phyloP scores from a whole-genome alignment of 2,888 invertebrate genomes.

The Pardosa pseudoannulata region DNA sequence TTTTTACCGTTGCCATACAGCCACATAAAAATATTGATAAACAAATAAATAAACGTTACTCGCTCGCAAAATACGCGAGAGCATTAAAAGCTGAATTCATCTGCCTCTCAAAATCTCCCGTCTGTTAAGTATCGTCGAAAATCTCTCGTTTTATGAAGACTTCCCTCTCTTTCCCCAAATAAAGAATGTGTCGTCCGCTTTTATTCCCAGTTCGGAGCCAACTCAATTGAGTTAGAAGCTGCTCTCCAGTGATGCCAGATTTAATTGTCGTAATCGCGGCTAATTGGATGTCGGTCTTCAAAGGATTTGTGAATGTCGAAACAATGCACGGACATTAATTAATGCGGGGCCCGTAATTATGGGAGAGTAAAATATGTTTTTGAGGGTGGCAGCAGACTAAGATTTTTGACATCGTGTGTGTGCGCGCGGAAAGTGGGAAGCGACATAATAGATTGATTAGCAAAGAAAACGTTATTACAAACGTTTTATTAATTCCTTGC shows the following conservation, averaged over 20 bases:
- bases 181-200: background rate
- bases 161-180: background rate
- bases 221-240: slow-evolving; percentile 1
- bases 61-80: background rate
- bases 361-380: background rate
- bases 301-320: background rate
- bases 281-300: slow-evolving; percentile 39
- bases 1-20: too few relatives aligned
- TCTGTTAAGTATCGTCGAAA: background rate
- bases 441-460: background rate
- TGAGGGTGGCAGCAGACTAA: background rate
- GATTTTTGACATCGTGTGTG: background rate
- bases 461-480: too few relatives aligned
- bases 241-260: background rate
- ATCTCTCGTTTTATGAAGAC: background rate
- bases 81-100: background rate
- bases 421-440: background rate
- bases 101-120: background rate
- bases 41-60: background rate
- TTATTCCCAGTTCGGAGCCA: background rate
- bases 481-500: too few relatives aligned
- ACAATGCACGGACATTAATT: slow-evolving; percentile 7
- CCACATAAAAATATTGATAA: too few relatives aligned
- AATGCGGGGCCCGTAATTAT: background rate
- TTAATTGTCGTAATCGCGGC: slow-evolving; percentile 29